A percentile compares a stretch with the other conserved stretches of the same genome.
phyloP scores from a whole-genome alignment of 2,888 invertebrate species.

The Dicyrtoma fusca region DNA sequence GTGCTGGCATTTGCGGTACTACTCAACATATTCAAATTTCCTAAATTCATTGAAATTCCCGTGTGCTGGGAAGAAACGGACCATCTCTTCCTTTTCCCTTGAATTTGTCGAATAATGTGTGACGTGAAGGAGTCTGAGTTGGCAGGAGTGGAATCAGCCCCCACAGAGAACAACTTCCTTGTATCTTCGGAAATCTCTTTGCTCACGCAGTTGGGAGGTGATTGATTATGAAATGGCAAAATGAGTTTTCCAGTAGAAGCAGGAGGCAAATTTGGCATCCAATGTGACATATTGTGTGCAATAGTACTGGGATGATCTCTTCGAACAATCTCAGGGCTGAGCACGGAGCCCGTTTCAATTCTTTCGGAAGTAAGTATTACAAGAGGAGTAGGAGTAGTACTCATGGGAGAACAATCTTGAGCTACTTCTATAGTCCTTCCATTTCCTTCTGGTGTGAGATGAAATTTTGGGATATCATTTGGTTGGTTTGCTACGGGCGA shows the following conservation, averaged over 20 bases:
- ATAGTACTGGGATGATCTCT: conserved; percentile 23
- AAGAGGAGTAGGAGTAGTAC: no score
- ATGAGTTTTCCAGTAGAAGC: conserved; percentile 6
- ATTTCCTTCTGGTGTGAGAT: background rate
- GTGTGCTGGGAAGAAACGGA: conserved; percentile 22
- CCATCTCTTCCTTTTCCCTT: conserved; percentile 37
- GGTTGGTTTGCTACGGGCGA: background rate
- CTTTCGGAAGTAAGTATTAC: background rate
- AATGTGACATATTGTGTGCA: conserved; percentile 7
- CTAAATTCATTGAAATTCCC: conserved; percentile 27
- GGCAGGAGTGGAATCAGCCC: no score
- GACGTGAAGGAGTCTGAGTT: conserved; percentile 24
- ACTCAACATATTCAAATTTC: conserved; percentile 14
- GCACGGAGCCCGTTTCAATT: background rate
- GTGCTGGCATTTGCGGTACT: background rate
- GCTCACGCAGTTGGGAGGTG: background rate
- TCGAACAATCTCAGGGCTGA: conserved; percentile 44
- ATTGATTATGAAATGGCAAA: background rate
- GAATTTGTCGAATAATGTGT: conserved; percentile 13
- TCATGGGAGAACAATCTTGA: background rate
- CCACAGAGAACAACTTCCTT: background rate
- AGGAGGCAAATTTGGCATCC: background rate
- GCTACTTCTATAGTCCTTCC: background rate
- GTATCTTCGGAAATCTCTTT: background rate
- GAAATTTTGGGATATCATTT: background rate